A percentile compares a stretch with the other conserved stretches of the same genome.
These are phyloP conservation scores for Lepidurus packardi DNA, from an alignment of 1,140 invertebrate species.

Conservation along the genomic window DNA sequence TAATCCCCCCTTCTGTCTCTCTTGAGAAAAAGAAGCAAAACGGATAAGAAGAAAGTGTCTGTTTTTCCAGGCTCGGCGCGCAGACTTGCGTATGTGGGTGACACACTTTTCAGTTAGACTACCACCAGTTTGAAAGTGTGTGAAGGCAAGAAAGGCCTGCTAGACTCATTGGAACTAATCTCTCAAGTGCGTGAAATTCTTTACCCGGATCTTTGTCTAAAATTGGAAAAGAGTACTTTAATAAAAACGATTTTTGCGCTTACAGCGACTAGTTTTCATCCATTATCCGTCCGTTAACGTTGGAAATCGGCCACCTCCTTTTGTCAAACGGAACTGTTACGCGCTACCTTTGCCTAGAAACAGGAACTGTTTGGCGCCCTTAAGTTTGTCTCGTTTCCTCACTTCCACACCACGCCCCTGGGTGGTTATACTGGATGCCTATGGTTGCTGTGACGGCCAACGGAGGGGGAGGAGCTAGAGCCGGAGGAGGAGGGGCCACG, in stretches of 20 bases:
- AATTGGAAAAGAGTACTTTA: too few relatives aligned
- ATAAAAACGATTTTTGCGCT: too few relatives aligned
- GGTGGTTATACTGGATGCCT: not conserved
- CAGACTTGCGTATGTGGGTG: slow-evolving; percentile 17
- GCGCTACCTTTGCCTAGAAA: too few relatives aligned
- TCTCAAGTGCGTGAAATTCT: not conserved
- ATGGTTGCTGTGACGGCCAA: slow-evolving; percentile 5
- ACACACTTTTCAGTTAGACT: slow-evolving; percentile 19
- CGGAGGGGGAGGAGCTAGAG: slow-evolving; percentile 2
- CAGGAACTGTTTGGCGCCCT: too few relatives aligned
- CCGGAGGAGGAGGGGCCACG: not conserved
- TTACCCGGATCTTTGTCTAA: not conserved
- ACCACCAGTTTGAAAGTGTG: slow-evolving; percentile 18
- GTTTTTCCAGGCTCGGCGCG: not conserved
- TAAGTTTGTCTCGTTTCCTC: too few relatives aligned
- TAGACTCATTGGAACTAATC: slow-evolving; percentile 6
- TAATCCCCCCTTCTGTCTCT: too few relatives aligned
- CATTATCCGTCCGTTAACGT: not conserved
- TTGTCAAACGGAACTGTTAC: too few relatives aligned
- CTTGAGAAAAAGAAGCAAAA: too few relatives aligned
- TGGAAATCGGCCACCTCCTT: not conserved
- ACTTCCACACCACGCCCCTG: not conserved
- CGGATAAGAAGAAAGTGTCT: not conserved
- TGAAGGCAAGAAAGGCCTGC: not conserved
- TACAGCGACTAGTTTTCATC: not conserved